phyloP scores from a whole-genome alignment of 2,888 invertebrate genomes.

The Plebejus anna region DNA sequence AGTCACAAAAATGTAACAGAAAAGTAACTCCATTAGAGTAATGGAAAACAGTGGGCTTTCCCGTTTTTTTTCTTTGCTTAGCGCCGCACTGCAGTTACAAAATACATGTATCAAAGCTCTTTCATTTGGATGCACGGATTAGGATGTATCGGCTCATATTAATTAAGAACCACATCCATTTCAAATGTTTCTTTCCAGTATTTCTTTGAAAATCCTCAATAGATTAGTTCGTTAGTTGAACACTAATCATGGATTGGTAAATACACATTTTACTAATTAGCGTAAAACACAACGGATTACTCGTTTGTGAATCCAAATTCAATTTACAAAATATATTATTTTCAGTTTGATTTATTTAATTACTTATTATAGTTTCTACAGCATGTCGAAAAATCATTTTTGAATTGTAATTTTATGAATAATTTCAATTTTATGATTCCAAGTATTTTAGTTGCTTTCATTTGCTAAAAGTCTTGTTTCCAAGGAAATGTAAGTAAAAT shows the following conservation, averaged over 20 bases:
- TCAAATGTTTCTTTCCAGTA: background rate
- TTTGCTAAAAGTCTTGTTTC: background rate
- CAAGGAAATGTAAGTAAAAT: background rate
- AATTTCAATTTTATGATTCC: background rate
- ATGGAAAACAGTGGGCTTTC: slow-evolving; percentile 71
- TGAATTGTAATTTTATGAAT: background rate
- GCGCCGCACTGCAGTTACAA: slow-evolving; percentile 69
- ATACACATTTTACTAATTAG: background rate
- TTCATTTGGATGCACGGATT: slow-evolving; percentile 63
- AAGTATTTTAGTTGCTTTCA: background rate
- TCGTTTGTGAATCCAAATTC: background rate
- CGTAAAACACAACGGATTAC: background rate
- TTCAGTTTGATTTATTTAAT: background rate
- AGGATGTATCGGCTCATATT: slow-evolving; percentile 61
- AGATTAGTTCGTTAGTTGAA: background rate
- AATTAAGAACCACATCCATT: slow-evolving; percentile 40
- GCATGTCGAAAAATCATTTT: background rate
- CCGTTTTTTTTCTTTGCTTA: slow-evolving; percentile 40
- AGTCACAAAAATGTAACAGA: slow-evolving; percentile 59
- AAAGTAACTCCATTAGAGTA: slow-evolving; percentile 60
- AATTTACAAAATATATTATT: background rate
- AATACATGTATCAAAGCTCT: slow-evolving; percentile 71
- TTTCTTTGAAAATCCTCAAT: background rate
- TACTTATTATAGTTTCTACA: background rate
- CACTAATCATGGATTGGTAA: background rate